Percentiles rank a stretch among this genome's conserved stretches.
Evolutionary conservation across 2,113 vertebrate genomes (phyloP).

Genomic region (Lamprotornis superbus): DNA sequence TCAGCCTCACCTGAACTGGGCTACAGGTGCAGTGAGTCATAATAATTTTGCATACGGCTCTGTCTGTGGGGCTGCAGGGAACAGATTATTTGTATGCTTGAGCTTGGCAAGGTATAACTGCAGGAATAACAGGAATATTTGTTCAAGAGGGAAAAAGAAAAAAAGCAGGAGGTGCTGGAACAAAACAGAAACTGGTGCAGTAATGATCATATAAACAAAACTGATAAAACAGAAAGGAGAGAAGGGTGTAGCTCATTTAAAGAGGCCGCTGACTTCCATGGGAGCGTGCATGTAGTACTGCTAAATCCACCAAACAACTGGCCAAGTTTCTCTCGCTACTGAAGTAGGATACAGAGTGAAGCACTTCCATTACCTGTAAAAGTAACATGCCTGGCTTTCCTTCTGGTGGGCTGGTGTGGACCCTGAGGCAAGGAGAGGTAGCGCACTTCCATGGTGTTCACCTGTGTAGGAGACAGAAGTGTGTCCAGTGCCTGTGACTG

Average conservation of each 20-base stretch:
- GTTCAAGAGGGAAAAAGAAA: neutral
- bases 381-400: neutral
- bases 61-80: neutral
- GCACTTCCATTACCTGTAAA: conserved; percentile 60
- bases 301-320: neutral
- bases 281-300: neutral
- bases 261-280: neutral
- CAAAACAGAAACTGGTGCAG: neutral
- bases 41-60: neutral
- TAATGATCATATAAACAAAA: neutral
- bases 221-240: neutral
- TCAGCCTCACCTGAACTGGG: neutral
- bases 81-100: neutral
- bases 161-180: neutral
- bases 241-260: neutral
- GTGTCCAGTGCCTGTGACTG: rapidly evolving
- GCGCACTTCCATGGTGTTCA: conserved; percentile 19
- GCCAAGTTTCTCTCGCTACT: neutral
- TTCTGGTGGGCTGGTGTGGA: neutral
- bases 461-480: conserved; percentile 50
- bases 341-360: neutral
- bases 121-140: neutral
- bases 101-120: neutral
- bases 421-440: conserved; percentile 74
- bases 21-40: neutral